Evolutionary conservation across 2,888 invertebrate genomes (phyloP).

Genomic region (Dasysyrphus albostriatus): DNA sequence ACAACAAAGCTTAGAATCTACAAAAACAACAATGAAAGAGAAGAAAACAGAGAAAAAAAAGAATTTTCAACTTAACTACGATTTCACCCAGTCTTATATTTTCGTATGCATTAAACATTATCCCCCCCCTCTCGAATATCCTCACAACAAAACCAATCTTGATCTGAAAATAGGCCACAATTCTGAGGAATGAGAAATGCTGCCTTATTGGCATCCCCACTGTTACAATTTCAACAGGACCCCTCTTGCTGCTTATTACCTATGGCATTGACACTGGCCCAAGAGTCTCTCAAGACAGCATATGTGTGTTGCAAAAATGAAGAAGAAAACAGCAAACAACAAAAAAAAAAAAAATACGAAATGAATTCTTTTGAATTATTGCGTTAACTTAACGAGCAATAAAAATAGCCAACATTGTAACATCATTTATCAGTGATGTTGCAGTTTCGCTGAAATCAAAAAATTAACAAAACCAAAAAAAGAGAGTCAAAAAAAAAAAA

Average conservation of each 20-base stretch:
- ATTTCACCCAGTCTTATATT: constrained; percentile 27
- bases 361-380: constrained; percentile 74
- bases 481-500: neutral
- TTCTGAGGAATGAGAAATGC: constrained; percentile 50
- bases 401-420: constrained; percentile 74
- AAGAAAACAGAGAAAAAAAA: neutral
- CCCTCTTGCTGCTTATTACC: neutral
- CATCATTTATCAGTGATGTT: constrained; percentile 73
- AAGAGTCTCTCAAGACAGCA: constrained; percentile 4
- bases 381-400: constrained; percentile 71
- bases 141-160: neutral
- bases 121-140: neutral
- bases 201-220: constrained; percentile 54
- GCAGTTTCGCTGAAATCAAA: constrained; percentile 63
- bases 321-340: neutral
- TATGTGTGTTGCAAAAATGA: neutral
- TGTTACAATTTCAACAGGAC: constrained; percentile 42
- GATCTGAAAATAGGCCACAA: constrained; percentile 62
- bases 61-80: constrained; percentile 8
- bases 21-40: neutral
- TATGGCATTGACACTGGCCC: constrained; percentile 30
- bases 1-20: constrained; percentile 9
- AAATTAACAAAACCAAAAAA: constrained; percentile 19
- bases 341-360: constrained; percentile 6
- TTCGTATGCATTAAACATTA: constrained; percentile 40